These are phyloP conservation scores for Congeria kusceri DNA, from an alignment of 2,888 invertebrate species.

Conservation along the genomic window DNA sequence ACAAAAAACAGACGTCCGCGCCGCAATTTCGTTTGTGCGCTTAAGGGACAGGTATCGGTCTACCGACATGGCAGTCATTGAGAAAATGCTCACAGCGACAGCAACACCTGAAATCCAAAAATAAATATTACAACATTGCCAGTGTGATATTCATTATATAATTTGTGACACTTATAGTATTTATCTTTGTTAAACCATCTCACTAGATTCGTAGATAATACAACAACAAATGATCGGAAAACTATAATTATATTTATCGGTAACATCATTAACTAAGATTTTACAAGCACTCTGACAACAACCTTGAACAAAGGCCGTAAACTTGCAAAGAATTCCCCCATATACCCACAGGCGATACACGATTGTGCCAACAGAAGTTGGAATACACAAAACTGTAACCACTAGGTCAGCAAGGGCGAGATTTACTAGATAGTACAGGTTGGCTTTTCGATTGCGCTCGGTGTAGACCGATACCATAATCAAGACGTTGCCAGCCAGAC, in stretches of 20 bases:
- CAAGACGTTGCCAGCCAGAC: conserved; percentile 78
- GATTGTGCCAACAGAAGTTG: conserved; percentile 88
- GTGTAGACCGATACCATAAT: conserved; percentile 74
- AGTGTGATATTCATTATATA: too few species aligned
- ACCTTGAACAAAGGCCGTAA: conserved; percentile 82
- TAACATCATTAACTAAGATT: too few species aligned
- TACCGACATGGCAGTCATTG: conserved; percentile 91
- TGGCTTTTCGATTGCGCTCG: conserved; percentile 71
- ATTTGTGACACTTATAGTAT: too few species aligned
- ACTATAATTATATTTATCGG: too few species aligned
- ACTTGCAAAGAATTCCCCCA: conserved; percentile 86
- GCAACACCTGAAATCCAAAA: conserved; percentile 87
- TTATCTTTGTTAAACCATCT: too few species aligned
- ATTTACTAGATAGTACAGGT: conserved; percentile 91
- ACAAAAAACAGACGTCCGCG: too few species aligned
- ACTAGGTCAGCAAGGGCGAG: conserved; percentile 92
- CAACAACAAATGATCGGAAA: too few species aligned
- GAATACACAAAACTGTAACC: conserved; percentile 92
- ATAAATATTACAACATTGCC: neutral
- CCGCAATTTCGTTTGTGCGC: conserved; percentile 45
- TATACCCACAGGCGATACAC: conserved; percentile 86
- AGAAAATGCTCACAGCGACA: conserved; percentile 92
- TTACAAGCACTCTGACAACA: too few species aligned
- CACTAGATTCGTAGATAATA: too few species aligned
- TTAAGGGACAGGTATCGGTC: conserved; percentile 92